A percentile compares a stretch with the other conserved stretches of the same genome.
These are phyloP conservation scores for Pemphigus obesinymphae DNA, from an alignment of 1,140 invertebrate species.

Conservation along the genomic window DNA sequence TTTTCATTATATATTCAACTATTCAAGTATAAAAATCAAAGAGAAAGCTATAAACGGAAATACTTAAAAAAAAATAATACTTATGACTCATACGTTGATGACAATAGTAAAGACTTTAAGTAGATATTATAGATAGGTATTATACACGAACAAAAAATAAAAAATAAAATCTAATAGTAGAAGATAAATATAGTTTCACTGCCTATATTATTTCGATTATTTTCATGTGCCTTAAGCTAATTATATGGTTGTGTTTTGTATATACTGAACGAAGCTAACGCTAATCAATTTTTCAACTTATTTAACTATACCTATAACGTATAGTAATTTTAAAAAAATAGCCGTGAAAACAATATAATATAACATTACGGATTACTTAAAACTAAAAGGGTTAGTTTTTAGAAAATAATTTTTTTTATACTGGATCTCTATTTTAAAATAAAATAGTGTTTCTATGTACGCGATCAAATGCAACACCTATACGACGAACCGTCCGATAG, in stretches of 20 bases:
- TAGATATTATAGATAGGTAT: too few species aligned
- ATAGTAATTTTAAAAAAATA: too few species aligned
- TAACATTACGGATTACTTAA: too few species aligned
- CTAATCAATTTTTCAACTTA: neutral
- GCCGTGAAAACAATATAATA: too few species aligned
- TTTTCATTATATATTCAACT: too few species aligned
- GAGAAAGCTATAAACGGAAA: constrained; percentile 11
- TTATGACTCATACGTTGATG: neutral
- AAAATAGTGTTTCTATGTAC: neutral
- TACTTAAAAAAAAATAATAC: neutral
- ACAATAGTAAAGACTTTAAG: neutral
- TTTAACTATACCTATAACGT: neutral
- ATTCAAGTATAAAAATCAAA: neutral
- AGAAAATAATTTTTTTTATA: neutral
- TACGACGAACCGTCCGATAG: neutral
- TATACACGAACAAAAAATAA: neutral
- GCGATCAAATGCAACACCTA: neutral
- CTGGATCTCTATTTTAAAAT: too few species aligned
- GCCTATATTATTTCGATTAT: neutral
- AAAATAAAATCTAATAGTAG: neutral
- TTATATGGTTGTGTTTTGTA: neutral
- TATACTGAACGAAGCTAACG: neutral
- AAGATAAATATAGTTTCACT: neutral
- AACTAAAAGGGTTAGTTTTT: neutral
- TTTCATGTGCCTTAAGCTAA: neutral